Conservation (phyloP, 2,113 vertebrate genomes). For the Megalops atlanticus region DNA sequence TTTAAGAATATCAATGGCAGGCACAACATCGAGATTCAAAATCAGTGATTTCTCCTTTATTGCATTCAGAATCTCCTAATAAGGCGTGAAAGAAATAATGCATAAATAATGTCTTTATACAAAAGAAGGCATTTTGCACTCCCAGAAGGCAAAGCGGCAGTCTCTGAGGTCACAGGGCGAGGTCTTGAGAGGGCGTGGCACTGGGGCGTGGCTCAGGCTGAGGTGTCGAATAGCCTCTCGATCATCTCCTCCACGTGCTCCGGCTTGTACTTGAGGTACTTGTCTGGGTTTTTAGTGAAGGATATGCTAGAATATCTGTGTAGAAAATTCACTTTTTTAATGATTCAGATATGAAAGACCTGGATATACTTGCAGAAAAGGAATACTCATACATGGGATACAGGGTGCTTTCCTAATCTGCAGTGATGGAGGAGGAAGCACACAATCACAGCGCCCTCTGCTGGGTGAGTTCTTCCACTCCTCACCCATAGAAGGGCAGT, state of each 20-base stretch:
- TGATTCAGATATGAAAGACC: too few relatives aligned
- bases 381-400: too few relatives aligned
- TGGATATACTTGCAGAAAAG: too few relatives aligned
- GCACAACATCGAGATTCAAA: not conserved
- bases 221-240: constrained; percentile 92
- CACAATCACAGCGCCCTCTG: too few relatives aligned
- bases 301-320: constrained; percentile 84
- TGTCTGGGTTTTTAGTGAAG: constrained; percentile 96
- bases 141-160: not conserved
- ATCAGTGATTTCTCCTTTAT: constrained; percentile 41
- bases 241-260: constrained; percentile 98
- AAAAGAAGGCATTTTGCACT: constrained; percentile 37
- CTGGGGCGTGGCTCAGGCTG: constrained; percentile 71
- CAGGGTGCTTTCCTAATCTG: too few relatives aligned
- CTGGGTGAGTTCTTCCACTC: too few relatives aligned
- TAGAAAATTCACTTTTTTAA: constrained; percentile 17
- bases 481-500: too few relatives aligned
- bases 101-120: constrained; percentile 56
- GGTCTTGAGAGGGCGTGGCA: not conserved
- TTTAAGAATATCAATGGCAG: too few relatives aligned
- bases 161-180: not conserved
- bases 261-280: constrained; percentile 91
- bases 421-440: too few relatives aligned
- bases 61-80: constrained; percentile 34
- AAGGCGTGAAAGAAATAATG: constrained; percentile 37